Conservation (phyloP, 1,140 invertebrate genomes). For the Bombus cullumanus region DNA sequence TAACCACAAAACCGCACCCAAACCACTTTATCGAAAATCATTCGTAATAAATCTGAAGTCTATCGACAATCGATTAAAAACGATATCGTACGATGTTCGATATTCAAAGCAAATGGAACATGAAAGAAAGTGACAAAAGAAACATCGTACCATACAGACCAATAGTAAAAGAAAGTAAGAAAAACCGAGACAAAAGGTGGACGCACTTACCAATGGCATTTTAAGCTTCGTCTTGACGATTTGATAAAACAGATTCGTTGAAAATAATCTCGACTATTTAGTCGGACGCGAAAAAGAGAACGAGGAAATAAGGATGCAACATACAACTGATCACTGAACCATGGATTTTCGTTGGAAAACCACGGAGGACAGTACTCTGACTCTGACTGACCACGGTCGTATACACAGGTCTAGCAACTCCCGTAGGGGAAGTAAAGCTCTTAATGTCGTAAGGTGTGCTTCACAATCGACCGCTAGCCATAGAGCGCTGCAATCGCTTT, state of each 20-base stretch:
- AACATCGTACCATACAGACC: not conserved
- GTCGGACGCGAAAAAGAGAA: constrained; percentile 10
- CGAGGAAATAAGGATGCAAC: too few relatives aligned
- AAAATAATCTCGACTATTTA: constrained; percentile 39
- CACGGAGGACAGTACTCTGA: not conserved
- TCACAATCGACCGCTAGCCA: too few relatives aligned
- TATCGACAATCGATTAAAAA: not conserved
- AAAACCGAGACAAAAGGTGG: not conserved
- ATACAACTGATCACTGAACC: not conserved
- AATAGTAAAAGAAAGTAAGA: not conserved
- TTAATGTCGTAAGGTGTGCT: too few relatives aligned
- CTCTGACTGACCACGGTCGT: not conserved
- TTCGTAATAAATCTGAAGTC: not conserved
- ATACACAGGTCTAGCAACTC: too few relatives aligned
- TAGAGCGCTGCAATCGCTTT: too few relatives aligned
- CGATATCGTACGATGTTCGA: not conserved
- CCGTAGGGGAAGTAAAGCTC: too few relatives aligned
- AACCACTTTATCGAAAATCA: not conserved
- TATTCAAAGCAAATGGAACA: not conserved
- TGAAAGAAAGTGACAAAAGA: not conserved
- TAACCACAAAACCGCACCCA: constrained; percentile 48
- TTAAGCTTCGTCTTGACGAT: constrained; percentile 76
- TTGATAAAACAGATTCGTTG: constrained; percentile 30
- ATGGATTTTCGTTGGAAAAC: constrained; percentile 3
- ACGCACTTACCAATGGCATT: constrained; percentile 76